Percentiles rank a stretch among this genome's conserved stretches.
phyloP scores from a whole-genome alignment of 92 coral and sea anemone species.

The Desmophyllum pertusum region DNA sequence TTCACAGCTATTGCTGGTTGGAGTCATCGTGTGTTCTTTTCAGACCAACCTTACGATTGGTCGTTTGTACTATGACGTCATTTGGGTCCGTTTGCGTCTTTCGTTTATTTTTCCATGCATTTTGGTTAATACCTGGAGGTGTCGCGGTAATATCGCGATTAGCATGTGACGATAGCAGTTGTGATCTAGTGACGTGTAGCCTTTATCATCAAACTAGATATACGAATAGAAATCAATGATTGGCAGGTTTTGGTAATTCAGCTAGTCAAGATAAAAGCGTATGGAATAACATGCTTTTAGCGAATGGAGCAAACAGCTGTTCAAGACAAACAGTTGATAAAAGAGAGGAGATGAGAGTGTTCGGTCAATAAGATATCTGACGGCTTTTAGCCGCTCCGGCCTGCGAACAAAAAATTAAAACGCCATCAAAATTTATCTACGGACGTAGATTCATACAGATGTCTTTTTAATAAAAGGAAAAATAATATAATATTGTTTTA shows the following conservation, averaged over 20 bases:
- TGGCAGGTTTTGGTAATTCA: not conserved
- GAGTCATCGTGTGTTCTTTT: not conserved
- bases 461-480: not conserved
- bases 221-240: not conserved
- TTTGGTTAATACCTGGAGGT: not conserved
- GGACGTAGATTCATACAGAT: not conserved
- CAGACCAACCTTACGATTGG: not conserved
- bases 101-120: not conserved
- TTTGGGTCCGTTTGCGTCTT: not conserved
- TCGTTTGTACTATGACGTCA: not conserved
- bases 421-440: not conserved
- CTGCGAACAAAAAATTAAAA: not conserved
- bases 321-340: not conserved
- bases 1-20: no score
- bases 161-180: not conserved
- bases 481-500: not conserved
- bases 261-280: not conserved
- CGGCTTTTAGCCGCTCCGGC: constrained; percentile 14
- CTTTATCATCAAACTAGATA: not conserved
- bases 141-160: not conserved
- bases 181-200: not conserved
- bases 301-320: not conserved
- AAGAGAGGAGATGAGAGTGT: not conserved
- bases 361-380: not conserved
- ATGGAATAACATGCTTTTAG: not conserved